Percentiles rank a stretch among this genome's conserved stretches.
Conservation (phyloP, 2,888 invertebrate genomes). For the Coleophora deauratella region DNA sequence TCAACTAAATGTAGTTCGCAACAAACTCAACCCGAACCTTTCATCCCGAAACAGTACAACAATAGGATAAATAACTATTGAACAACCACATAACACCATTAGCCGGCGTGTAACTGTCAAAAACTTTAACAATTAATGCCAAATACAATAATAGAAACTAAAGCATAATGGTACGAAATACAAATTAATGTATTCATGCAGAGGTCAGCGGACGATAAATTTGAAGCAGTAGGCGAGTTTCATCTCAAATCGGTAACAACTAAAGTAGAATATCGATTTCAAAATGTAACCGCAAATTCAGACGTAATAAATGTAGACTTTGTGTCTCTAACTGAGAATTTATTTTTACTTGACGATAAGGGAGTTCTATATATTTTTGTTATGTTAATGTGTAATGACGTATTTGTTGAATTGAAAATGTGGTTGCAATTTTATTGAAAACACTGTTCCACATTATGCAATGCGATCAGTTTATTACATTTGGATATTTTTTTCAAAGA, state of each 20-base stretch:
- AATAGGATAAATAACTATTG: conserved; percentile 55
- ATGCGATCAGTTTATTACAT: no score
- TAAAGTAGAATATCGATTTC: neutral
- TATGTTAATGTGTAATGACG: neutral
- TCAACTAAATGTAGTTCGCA: conserved; percentile 23
- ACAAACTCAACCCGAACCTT: conserved; percentile 28
- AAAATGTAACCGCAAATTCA: neutral
- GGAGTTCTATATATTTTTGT: no score
- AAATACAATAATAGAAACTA: conserved; percentile 63
- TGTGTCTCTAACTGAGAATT: conserved; percentile 2
- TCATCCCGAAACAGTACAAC: conserved; percentile 51
- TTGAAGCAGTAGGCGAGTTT: conserved; percentile 16
- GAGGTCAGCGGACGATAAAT: conserved; percentile 51
- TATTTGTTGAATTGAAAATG: conserved; percentile 1
- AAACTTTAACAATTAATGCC: conserved; percentile 63
- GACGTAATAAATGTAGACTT: conserved; percentile 18
- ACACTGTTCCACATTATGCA: no score
- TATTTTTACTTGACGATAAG: neutral
- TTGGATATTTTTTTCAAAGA: no score
- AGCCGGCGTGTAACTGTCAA: conserved; percentile 56
- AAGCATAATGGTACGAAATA: conserved; percentile 50
- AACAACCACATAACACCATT: conserved; percentile 53
- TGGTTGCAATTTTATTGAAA: conserved; percentile 13
- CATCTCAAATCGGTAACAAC: neutral
- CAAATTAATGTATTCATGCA: conserved; percentile 66